These are phyloP conservation scores for Pimpla rufipes DNA, from an alignment of 2,888 invertebrate genomes.

Conservation along the genomic window DNA sequence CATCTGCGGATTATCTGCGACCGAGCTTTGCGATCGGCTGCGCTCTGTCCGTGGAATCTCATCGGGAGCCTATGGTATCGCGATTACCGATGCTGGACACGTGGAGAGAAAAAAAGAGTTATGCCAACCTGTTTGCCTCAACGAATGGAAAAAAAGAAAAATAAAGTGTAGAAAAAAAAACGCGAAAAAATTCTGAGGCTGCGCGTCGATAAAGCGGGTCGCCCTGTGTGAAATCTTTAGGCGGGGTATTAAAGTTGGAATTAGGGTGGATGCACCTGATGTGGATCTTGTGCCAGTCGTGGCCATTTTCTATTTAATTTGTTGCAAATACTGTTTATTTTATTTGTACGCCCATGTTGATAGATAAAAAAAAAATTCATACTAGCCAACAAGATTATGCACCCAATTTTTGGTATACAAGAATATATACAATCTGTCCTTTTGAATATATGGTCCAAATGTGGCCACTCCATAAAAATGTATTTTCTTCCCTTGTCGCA, in stretches of 20 bases:
- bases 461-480: too few relatives aligned
- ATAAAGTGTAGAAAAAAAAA: conserved; percentile 51
- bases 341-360: too few relatives aligned
- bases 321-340: neutral
- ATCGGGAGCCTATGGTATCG: conserved; percentile 50
- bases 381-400: too few relatives aligned
- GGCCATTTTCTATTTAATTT: neutral
- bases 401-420: too few relatives aligned
- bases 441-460: too few relatives aligned
- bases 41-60: conserved; percentile 64
- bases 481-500: too few relatives aligned
- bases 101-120: conserved; percentile 46
- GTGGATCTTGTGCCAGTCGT: neutral
- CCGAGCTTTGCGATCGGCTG: conserved; percentile 44
- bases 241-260: neutral
- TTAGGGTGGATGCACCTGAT: neutral
- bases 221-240: neutral
- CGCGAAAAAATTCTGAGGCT: conserved; percentile 15
- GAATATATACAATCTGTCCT: too few relatives aligned
- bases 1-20: conserved; percentile 70
- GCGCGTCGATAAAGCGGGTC: neutral
- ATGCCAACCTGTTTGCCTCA: conserved; percentile 59
- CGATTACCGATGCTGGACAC: conserved; percentile 58
- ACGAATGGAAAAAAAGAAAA: conserved; percentile 43
- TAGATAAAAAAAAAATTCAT: too few relatives aligned